Base-by-base conservation (phyloP, 2,888 invertebrate genomes). In the Drosophila siamana region DNA sequence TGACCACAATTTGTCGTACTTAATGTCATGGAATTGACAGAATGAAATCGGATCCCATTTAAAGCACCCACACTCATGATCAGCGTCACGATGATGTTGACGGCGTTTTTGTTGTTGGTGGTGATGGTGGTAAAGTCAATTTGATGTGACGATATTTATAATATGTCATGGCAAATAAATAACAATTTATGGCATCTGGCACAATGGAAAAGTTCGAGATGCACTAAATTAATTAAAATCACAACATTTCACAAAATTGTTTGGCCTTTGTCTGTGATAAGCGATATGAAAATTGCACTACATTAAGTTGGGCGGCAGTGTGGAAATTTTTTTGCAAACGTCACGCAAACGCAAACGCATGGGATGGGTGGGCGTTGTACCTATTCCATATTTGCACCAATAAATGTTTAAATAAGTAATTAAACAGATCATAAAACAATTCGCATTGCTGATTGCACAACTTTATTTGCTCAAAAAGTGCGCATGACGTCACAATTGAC, bases 391-490 rank as follows among this genome's bases (percentile, higher is more conserved):
- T 73, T 68, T 68, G 63, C 69, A 13, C n/a, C 59, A 47, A 74
- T 75, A 75, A 75, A 74, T 59, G 75, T 46, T 74, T 60, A 78
- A 75, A 78, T 75, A 55, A 55, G 55, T 55, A 78, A 78, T 75
- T 74, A 64, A 75, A 78, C 75, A 78, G 63, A 78, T 64, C 64
- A 75, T 75, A 78, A 75, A 75, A 64, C 63, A 55, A 78, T 68
- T 54, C 24, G 19, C 43, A 19, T 30, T 52, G 52, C 52, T 74
- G 68, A 78, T 75, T 78, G 79, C 64, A 74, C 59, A 54, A 61
- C 44, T 52, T 74, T 78, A 38, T 75, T 74, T 74, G 41, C 57
- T 13, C 47, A 41, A 52, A 41, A 60, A 73, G 24, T 52, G 36
- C 4, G 0, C n/a, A 38, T 57, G 54, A 60, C 65, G 69, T 65